Evolutionary conservation across 1,140 invertebrate genomes (phyloP).

Genomic region (Caligus rogercresseyi): DNA sequence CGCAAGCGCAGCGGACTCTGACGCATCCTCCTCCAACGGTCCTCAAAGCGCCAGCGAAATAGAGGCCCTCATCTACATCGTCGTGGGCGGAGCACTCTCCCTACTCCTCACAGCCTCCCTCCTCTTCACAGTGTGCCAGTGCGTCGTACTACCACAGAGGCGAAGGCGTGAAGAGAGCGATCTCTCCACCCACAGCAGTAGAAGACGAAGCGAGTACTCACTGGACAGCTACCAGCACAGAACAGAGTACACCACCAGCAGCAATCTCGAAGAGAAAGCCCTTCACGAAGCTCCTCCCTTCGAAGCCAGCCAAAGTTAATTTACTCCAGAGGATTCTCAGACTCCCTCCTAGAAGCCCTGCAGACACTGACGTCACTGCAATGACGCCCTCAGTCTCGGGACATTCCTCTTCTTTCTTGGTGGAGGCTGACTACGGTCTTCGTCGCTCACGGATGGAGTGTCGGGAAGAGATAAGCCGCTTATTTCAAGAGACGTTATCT

Average conservation of each 20-base stretch:
- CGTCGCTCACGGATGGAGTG: background rate
- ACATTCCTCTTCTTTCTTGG: background rate
- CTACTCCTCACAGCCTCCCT: slow-evolving; percentile 1
- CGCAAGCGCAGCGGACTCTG: background rate
- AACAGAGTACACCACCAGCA: background rate
- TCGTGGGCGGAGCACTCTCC: background rate
- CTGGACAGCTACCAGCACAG: background rate
- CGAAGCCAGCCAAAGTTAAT: slow-evolving; percentile 1
- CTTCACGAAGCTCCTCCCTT: background rate
- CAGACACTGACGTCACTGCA: background rate
- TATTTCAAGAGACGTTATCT: background rate
- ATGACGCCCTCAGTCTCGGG: background rate
- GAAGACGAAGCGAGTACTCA: background rate
- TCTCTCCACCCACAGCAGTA: background rate
- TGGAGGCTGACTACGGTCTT: background rate
- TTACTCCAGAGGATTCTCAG: background rate
- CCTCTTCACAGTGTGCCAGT: slow-evolving; percentile 1
- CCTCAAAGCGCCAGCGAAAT: background rate
- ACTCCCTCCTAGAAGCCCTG: background rate
- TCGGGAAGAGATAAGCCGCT: background rate
- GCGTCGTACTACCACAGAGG: background rate
- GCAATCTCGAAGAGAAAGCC: background rate
- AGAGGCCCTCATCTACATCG: background rate
- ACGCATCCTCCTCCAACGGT: background rate
- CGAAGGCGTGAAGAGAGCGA: background rate